phyloP scores from a whole-genome alignment of 2,113 vertebrate species.

The Paradoxurus hermaphroditus region DNA sequence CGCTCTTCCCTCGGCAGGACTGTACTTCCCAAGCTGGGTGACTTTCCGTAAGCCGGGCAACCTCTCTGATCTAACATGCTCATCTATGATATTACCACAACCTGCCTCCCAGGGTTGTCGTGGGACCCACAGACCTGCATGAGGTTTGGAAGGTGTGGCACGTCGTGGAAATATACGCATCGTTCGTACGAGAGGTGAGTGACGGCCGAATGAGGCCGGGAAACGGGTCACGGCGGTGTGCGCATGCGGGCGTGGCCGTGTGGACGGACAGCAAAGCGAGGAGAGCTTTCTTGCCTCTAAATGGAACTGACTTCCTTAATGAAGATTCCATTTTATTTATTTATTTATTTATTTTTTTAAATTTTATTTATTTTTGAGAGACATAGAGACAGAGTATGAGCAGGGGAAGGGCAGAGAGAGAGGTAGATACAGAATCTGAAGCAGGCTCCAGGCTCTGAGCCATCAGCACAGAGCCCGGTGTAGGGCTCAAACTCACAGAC shows the following conservation, averaged over 20 bases:
- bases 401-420: too few species aligned
- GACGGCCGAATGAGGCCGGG: not conserved
- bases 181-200: not conserved
- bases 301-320: not conserved
- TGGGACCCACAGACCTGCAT: too few species aligned
- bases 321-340: not conserved
- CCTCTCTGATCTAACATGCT: not conserved
- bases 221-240: not conserved
- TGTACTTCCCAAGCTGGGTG: not conserved
- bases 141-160: not conserved
- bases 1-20: too few species aligned
- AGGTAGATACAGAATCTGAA: too few species aligned
- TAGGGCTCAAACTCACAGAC: too few species aligned
- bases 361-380: too few species aligned
- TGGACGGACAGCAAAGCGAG: not conserved
- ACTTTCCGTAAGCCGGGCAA: not conserved
- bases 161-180: not conserved
- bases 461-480: too few species aligned
- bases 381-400: too few species aligned
- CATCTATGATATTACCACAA: not conserved
- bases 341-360: too few species aligned
- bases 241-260: fast-evolving
- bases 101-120: not conserved
- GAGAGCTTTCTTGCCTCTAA: not conserved
- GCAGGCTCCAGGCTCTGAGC: too few species aligned